Conservation (phyloP, 2,888 invertebrate genomes). For the Theristus sp. region DNA sequence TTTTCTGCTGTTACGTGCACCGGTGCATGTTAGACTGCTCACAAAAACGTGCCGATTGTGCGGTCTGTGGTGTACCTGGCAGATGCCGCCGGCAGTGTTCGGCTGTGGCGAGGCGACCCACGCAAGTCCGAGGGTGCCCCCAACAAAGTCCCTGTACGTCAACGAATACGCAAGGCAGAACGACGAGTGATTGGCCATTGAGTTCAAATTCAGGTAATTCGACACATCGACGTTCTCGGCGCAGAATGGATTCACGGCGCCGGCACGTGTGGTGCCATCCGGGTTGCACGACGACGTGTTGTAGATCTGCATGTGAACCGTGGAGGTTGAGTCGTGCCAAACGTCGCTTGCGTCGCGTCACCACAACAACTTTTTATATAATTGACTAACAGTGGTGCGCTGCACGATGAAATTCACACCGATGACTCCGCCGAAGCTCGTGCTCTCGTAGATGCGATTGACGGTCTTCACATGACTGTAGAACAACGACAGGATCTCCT, state of each 20-base stretch:
- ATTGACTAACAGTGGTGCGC: conserved; percentile 48
- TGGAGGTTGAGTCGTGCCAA: too few species aligned
- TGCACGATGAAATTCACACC: conserved; percentile 93
- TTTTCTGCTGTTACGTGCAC: too few species aligned
- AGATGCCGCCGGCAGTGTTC: conserved; percentile 88
- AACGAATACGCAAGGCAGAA: conserved; percentile 99
- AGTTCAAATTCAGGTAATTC: conserved; percentile 92
- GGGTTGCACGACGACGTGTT: conserved; percentile 57
- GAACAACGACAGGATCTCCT: conserved; percentile 89
- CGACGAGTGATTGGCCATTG: conserved; percentile 84
- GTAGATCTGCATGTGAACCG: conserved; percentile 68
- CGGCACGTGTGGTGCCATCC: conserved; percentile 31
- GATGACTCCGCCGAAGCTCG: conserved; percentile 82
- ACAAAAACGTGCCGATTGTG: too few species aligned
- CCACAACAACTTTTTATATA: too few species aligned
- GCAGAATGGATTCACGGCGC: conserved; percentile 45
- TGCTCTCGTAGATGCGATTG: conserved; percentile 85
- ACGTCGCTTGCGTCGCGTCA: too few species aligned
- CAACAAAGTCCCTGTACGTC: conserved; percentile 91
- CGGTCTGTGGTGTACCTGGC: conserved; percentile 56
- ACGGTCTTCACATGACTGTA: conserved; percentile 96
- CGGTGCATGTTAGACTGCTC: too few species aligned
- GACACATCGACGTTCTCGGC: conserved; percentile 93
- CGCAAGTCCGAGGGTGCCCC: conserved; percentile 88
- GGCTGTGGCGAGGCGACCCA: conserved; percentile 92